These are phyloP conservation scores for Lutjanus campechanus DNA, from an alignment of 2,797 vertebrate species.

Conservation along the genomic window DNA sequence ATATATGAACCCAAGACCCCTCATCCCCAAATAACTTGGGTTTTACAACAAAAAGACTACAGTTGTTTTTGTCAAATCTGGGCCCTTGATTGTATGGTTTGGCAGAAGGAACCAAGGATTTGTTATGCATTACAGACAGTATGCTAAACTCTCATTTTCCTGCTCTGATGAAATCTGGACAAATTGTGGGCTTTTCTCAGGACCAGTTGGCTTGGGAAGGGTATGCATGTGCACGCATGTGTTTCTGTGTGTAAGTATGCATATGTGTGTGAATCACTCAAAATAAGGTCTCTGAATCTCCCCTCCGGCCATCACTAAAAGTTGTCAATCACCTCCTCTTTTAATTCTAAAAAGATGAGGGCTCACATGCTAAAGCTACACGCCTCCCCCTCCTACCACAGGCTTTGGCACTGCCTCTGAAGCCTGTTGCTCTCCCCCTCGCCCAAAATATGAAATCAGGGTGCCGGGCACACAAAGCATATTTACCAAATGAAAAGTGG, in stretches of 20 bases:
- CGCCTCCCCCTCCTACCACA: conserved; percentile 33
- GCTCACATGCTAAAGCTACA: conserved; percentile 51
- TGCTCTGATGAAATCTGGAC: conserved; percentile 62
- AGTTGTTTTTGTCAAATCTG: conserved; percentile 52
- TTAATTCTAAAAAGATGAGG: conserved; percentile 71
- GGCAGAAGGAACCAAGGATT: conserved; percentile 54
- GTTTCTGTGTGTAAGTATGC: conserved; percentile 31
- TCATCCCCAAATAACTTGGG: conserved; percentile 42
- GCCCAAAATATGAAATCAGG: conserved; percentile 53
- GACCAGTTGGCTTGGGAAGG: conserved; percentile 32
- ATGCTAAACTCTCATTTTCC: conserved; percentile 58
- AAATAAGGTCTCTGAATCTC: conserved; percentile 48
- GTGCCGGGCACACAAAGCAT: conserved; percentile 61
- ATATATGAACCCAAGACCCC: conserved; percentile 31
- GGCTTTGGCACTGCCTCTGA: conserved; percentile 60
- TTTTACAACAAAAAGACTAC: conserved; percentile 45
- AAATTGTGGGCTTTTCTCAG: conserved; percentile 61
- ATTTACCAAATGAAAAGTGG: conserved; percentile 78
- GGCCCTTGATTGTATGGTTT: conserved; percentile 67
- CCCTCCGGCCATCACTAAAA: conserved; percentile 56
- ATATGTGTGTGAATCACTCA: conserved; percentile 44
- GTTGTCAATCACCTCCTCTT: conserved; percentile 71
- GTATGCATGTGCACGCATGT: conserved; percentile 46
- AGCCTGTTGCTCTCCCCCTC: conserved; percentile 36
- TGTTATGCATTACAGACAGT: conserved; percentile 58